Evolutionary conservation across 2,888 invertebrate species (phyloP).

Genomic region (Cryptus armator): DNA sequence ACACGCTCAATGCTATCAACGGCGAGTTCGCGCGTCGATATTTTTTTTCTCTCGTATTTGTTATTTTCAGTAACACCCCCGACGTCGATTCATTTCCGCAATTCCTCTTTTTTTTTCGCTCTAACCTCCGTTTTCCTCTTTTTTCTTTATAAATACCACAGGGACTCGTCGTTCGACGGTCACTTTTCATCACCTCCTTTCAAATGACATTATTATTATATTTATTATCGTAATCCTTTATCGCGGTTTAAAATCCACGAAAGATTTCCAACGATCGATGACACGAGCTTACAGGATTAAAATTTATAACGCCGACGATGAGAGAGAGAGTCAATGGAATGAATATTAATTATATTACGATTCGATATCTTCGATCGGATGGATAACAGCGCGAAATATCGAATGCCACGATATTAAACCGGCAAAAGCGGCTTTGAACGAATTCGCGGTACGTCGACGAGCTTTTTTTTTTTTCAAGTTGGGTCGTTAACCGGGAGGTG

Average conservation of each 20-base stretch:
- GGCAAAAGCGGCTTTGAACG: constrained; percentile 49
- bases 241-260: constrained; percentile 49
- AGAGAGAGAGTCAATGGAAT: constrained; percentile 22
- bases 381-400: constrained; percentile 48
- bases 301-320: constrained; percentile 24
- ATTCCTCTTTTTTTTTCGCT: constrained; percentile 37
- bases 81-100: constrained; percentile 48
- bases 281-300: constrained; percentile 49
- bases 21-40: constrained; percentile 44
- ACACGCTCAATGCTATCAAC: constrained; percentile 29
- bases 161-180: constrained; percentile 32
- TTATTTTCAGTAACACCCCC: constrained; percentile 49
- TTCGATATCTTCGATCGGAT: constrained; percentile 44
- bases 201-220: constrained; percentile 58
- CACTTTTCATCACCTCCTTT: constrained; percentile 50
- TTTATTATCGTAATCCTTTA: constrained; percentile 1
- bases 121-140: neutral
- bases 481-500: constrained; percentile 30
- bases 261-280: constrained; percentile 53
- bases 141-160: neutral
- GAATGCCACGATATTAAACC: constrained; percentile 48
- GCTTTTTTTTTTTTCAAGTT: constrained; percentile 31
- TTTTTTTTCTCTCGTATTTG: constrained; percentile 61
- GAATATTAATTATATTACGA: constrained; percentile 44
- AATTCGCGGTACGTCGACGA: constrained; percentile 55